phyloP scores from a whole-genome alignment of 2,113 vertebrate genomes.

The Tautogolabrus adspersus region DNA sequence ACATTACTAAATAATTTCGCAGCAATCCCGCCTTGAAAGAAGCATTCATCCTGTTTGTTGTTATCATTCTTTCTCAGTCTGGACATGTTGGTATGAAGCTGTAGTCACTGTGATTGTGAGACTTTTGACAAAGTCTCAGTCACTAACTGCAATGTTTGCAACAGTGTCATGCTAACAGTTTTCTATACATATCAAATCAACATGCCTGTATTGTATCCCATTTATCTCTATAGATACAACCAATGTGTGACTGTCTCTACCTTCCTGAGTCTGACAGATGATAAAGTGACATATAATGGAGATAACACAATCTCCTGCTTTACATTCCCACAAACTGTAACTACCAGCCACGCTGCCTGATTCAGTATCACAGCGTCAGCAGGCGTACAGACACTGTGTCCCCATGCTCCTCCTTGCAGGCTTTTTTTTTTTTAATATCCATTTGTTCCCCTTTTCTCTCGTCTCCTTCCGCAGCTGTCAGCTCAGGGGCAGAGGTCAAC shows the following conservation, averaged over 20 bases:
- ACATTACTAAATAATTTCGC: not conserved
- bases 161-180: no score
- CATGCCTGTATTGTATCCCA: slow-evolving; percentile 13
- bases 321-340: slow-evolving; percentile 22
- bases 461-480: slow-evolving; percentile 80
- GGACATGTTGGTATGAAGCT: not conserved
- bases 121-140: not conserved
- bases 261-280: slow-evolving; percentile 7
- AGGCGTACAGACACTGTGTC: not conserved
- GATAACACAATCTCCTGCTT: slow-evolving; percentile 36
- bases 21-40: not conserved
- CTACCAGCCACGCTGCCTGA: slow-evolving; percentile 9
- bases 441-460: slow-evolving; percentile 70
- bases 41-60: no score
- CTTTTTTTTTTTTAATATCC: slow-evolving; percentile 54
- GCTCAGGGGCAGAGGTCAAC: slow-evolving; percentile 72
- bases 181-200: slow-evolving; percentile 21
- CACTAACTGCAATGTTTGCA: no score
- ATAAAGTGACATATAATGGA: not conserved
- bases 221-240: slow-evolving; percentile 35
- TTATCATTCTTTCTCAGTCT: no score
- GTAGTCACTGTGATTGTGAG: not conserved
- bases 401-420: slow-evolving; percentile 13
- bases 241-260: not conserved
- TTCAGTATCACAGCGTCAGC: slow-evolving; percentile 46